Conservation (phyloP, 2,888 invertebrate species). For the Thymelicus acteon region DNA sequence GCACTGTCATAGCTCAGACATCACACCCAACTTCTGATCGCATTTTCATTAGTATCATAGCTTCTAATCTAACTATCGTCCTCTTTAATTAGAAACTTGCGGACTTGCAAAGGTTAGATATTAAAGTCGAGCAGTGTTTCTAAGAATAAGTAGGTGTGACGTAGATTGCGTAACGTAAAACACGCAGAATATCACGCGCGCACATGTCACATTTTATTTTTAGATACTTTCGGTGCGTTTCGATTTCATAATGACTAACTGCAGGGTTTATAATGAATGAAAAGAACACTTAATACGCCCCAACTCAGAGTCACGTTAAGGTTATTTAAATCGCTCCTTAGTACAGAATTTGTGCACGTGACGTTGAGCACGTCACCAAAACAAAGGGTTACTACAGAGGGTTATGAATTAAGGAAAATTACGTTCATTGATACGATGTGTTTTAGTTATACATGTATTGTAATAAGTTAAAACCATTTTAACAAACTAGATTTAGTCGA, state of each 20-base stretch:
- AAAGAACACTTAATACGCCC: background rate
- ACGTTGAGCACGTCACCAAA: conserved; percentile 56
- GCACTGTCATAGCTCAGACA: too few relatives aligned
- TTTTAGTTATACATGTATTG: too few relatives aligned
- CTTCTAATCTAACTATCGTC: background rate
- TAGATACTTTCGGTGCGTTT: background rate
- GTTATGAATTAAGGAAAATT: too few relatives aligned
- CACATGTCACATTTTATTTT: conserved; percentile 10
- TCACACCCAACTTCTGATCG: too few relatives aligned
- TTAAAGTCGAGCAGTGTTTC: background rate
- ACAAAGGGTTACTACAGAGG: background rate
- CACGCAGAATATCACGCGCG: conserved; percentile 1
- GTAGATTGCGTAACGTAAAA: conserved; percentile 7
- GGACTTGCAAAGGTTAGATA: conserved; percentile 6
- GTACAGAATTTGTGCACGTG: too few relatives aligned
- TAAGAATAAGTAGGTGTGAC: conserved; percentile 15
- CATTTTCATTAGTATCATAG: too few relatives aligned
- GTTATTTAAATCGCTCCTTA: too few relatives aligned
- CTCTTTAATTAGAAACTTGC: background rate
- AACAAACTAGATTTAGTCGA: too few relatives aligned
- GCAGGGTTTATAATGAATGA: background rate
- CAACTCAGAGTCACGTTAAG: too few relatives aligned
- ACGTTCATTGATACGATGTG: too few relatives aligned
- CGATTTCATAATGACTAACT: background rate
- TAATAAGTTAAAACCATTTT: too few relatives aligned